Percentiles rank a stretch among this genome's conserved stretches.
phyloP scores from a whole-genome alignment of 2,113 vertebrate species.

The Malurus elegans region DNA sequence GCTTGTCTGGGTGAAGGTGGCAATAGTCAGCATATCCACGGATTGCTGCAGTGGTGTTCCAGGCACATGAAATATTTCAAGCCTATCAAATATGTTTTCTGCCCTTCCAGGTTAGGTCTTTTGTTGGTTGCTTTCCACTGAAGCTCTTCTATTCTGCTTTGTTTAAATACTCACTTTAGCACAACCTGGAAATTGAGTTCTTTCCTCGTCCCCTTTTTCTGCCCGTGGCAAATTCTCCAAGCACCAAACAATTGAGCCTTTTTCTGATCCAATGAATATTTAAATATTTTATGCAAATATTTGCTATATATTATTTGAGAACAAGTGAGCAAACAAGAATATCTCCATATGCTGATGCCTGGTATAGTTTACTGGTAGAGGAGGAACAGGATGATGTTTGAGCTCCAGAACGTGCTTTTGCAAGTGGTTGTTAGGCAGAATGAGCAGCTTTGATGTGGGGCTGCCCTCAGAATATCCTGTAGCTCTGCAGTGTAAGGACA shows the following conservation, averaged over 20 bases:
- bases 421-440: background rate
- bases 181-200: background rate
- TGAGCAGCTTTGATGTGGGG: background rate
- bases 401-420: background rate
- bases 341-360: slow-evolving; percentile 20
- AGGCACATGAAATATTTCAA: background rate
- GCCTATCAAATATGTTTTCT: background rate
- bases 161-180: background rate
- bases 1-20: background rate
- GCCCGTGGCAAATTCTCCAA: background rate
- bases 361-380: background rate
- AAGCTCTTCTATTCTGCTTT: background rate
- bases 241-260: background rate
- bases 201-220: background rate
- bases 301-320: slow-evolving; percentile 40
- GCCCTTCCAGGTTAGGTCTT: background rate
- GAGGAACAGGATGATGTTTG: background rate
- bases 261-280: slow-evolving; percentile 37
- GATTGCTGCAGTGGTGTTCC: background rate
- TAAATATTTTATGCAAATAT: slow-evolving; percentile 46
- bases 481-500: background rate
- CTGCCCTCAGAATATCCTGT: background rate
- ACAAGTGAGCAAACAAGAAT: slow-evolving; percentile 24
- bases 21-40: background rate
- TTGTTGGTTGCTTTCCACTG: background rate